A percentile compares a stretch with the other conserved stretches of the same genome.
Evolutionary conservation across 1,140 invertebrate genomes (phyloP).

Genomic region (Gerris buenoi): DNA sequence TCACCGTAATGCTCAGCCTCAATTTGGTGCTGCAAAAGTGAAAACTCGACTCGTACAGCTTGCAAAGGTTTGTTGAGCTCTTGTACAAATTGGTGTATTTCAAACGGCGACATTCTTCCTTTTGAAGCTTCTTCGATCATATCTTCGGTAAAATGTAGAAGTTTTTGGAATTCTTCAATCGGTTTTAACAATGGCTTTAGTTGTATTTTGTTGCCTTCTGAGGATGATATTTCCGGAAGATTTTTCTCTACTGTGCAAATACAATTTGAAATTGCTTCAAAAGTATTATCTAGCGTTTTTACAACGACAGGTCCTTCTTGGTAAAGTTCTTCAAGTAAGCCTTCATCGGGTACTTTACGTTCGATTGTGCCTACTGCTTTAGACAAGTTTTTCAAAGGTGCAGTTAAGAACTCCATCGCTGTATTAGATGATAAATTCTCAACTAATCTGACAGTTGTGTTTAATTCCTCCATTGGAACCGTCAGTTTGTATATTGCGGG

Average conservation of each 20-base stretch:
- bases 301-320: slow-evolving; percentile 18
- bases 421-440: slow-evolving; percentile 23
- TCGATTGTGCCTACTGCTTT: slow-evolving; percentile 30
- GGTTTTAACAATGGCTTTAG: slow-evolving; percentile 19
- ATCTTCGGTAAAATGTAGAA: slow-evolving; percentile 16
- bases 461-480: slow-evolving; percentile 21
- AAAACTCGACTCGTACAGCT: slow-evolving; percentile 20
- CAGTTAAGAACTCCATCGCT: slow-evolving; percentile 32
- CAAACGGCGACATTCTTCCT: slow-evolving; percentile 5
- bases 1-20: slow-evolving; percentile 20
- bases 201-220: slow-evolving; percentile 11
- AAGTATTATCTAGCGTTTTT: slow-evolving; percentile 18
- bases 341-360: slow-evolving; percentile 11
- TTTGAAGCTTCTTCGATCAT: slow-evolving; percentile 11
- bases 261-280: slow-evolving; percentile 20
- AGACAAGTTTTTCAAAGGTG: slow-evolving; percentile 35
- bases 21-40: slow-evolving; percentile 22
- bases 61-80: slow-evolving; percentile 22
- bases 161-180: slow-evolving; percentile 18
- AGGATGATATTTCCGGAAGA: slow-evolving; percentile 5
- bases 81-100: slow-evolving; percentile 18
- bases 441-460: slow-evolving; percentile 21
- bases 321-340: slow-evolving; percentile 19
- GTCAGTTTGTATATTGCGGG: slow-evolving; percentile 19
- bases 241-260: slow-evolving; percentile 19